These are phyloP conservation scores for Thunnus thynnus DNA, from an alignment of 2,113 vertebrate species.

Conservation along the genomic window DNA sequence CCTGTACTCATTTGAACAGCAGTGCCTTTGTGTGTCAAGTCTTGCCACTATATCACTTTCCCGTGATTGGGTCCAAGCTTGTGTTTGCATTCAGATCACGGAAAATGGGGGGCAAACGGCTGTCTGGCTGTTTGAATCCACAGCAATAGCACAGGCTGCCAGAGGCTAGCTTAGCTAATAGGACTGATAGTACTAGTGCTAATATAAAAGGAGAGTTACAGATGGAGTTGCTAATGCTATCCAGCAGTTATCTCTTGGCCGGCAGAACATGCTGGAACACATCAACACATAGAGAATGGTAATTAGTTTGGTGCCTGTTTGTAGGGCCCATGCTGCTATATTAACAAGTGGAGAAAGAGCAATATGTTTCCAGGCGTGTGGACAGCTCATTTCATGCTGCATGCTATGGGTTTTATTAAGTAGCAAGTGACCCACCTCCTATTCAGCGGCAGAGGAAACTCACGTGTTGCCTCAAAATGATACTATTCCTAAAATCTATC, in stretches of 20 bases:
- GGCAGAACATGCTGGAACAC: constrained; percentile 17
- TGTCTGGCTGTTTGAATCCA: not conserved
- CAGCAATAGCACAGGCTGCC: not conserved
- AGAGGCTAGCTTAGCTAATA: constrained; percentile 28
- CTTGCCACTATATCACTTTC: constrained; percentile 5
- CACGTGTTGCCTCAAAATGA: constrained; percentile 2
- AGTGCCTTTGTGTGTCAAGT: constrained; percentile 28
- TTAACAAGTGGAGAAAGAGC: constrained; percentile 40
- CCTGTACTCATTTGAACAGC: constrained; percentile 31
- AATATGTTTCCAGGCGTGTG: constrained; percentile 9
- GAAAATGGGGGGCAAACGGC: constrained; percentile 12
- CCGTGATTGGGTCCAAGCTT: constrained; percentile 9
- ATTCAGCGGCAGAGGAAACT: not conserved
- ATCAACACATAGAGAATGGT: constrained; percentile 38
- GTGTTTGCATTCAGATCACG: constrained; percentile 51
- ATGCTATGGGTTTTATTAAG: constrained; percentile 39
- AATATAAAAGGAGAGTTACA: constrained; percentile 51
- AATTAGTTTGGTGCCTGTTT: constrained; percentile 47
- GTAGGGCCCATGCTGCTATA: constrained; percentile 9
- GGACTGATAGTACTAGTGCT: constrained; percentile 3
- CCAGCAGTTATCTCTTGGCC: constrained; percentile 54
- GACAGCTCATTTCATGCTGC: constrained; percentile 51
- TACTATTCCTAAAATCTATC: not conserved
- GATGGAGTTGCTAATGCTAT: constrained; percentile 63
- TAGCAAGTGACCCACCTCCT: constrained; percentile 16